These are phyloP conservation scores for Orussus abietinus DNA, from an alignment of 1,140 invertebrate genomes.

Conservation along the genomic window DNA sequence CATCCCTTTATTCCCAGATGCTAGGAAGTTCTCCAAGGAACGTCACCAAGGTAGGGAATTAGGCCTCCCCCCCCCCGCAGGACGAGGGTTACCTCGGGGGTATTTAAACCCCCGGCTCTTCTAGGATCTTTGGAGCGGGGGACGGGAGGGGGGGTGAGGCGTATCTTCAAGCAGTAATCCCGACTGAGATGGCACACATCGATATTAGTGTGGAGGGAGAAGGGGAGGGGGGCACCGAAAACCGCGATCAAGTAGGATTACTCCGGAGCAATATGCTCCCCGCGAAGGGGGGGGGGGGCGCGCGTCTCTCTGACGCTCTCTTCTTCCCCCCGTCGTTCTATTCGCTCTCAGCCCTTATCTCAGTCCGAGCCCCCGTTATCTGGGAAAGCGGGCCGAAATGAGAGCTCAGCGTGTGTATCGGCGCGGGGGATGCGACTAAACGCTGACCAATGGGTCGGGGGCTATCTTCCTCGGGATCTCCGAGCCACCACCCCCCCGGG, in stretches of 20 bases:
- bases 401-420: constrained; percentile 29
- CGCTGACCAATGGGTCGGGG: constrained; percentile 30
- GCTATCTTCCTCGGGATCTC: constrained; percentile 21
- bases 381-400: constrained; percentile 24
- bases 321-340: constrained; percentile 14
- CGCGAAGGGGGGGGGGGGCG: too few species aligned
- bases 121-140: too few species aligned
- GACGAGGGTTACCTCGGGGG: too few species aligned
- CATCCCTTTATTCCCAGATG: too few species aligned
- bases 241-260: constrained; percentile 53
- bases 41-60: too few species aligned
- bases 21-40: too few species aligned
- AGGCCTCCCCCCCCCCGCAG: too few species aligned
- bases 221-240: constrained; percentile 37
- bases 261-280: constrained; percentile 46
- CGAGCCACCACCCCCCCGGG: neutral
- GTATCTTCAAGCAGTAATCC: too few species aligned
- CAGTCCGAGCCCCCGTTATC: constrained; percentile 7
- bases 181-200: too few species aligned
- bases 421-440: constrained; percentile 25
- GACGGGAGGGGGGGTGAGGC: too few species aligned
- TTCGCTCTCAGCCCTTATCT: constrained; percentile 14
- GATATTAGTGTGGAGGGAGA: too few species aligned
- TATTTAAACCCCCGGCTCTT: too few species aligned
- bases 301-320: constrained; percentile 28